Conservation (phyloP, 2,797 vertebrate species). For the Oreochromis mossambicus region DNA sequence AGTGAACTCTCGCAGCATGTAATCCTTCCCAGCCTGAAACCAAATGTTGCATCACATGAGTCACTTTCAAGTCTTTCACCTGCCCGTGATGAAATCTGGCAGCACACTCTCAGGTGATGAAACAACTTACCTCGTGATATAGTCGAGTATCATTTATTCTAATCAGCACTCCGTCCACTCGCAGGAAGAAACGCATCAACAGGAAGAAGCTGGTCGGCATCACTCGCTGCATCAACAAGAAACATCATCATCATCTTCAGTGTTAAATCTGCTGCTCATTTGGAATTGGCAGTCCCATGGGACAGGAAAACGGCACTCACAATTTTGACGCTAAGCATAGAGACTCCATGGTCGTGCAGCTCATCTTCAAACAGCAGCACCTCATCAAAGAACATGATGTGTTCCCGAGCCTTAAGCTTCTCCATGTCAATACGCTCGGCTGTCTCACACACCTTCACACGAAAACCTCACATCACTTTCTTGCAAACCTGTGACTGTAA, state of each 20-base stretch:
- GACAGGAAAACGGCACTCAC: constrained; percentile 73
- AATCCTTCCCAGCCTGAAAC: constrained; percentile 83
- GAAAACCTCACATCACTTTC: background rate
- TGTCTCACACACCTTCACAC: constrained; percentile 81
- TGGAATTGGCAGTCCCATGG: no score
- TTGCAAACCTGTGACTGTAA: background rate
- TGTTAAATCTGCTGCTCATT: background rate
- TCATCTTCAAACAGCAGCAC: constrained; percentile 96
- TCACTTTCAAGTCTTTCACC: background rate
- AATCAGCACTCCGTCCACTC: constrained; percentile 94
- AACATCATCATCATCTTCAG: background rate
- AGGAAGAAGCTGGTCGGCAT: constrained; percentile 98
- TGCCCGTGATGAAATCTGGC: background rate
- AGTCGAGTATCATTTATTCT: constrained; percentile 93
- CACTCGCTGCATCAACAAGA: constrained; percentile 80
- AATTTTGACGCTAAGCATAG: constrained; percentile 93
- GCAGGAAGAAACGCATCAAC: constrained; percentile 90
- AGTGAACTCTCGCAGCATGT: constrained; percentile 93
- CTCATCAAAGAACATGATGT: constrained; percentile 97
- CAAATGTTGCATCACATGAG: background rate
- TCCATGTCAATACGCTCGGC: constrained; percentile 91
- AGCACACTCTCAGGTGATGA: background rate
- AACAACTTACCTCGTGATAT: constrained; percentile 86
- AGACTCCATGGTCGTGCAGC: constrained; percentile 96
- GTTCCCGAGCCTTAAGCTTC: constrained; percentile 91